These are phyloP conservation scores for Gavialis gangeticus DNA, from an alignment of 2,113 vertebrate species.

Conservation along the genomic window DNA sequence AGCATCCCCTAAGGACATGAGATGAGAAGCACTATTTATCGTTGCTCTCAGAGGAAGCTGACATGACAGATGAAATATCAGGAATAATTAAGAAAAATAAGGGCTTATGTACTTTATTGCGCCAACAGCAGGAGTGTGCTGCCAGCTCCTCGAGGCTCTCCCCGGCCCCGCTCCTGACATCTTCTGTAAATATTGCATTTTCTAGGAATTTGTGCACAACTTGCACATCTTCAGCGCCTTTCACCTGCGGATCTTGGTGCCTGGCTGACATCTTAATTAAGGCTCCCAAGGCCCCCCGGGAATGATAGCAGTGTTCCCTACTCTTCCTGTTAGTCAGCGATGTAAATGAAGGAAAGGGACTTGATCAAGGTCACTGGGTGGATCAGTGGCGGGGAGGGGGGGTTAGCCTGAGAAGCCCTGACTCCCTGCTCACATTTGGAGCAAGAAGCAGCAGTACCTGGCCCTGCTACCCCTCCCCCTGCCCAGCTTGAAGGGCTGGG, in stretches of 20 bases:
- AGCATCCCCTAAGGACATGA: slow-evolving; percentile 79
- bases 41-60: slow-evolving; percentile 79
- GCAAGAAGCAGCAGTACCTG: too few relatives aligned
- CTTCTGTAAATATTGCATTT: background rate
- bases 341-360: background rate
- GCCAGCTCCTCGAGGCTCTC: background rate
- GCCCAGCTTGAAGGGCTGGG: too few relatives aligned
- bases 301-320: accelerated
- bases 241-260: accelerated
- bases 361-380: background rate
- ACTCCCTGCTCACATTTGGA: background rate
- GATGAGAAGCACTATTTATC: slow-evolving; percentile 82
- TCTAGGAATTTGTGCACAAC: background rate
- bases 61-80: slow-evolving; percentile 78
- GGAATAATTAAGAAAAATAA: slow-evolving; percentile 87
- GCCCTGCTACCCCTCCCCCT: too few relatives aligned
- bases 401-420: background rate
- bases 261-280: accelerated
- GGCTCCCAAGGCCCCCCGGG: background rate
- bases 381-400: accelerated
- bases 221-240: accelerated
- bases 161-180: accelerated
- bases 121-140: slow-evolving; percentile 14
- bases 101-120: slow-evolving; percentile 52
- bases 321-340: accelerated